These are phyloP conservation scores for Halictus ligatus DNA, from an alignment of 2,888 invertebrate species.

Conservation along the genomic window DNA sequence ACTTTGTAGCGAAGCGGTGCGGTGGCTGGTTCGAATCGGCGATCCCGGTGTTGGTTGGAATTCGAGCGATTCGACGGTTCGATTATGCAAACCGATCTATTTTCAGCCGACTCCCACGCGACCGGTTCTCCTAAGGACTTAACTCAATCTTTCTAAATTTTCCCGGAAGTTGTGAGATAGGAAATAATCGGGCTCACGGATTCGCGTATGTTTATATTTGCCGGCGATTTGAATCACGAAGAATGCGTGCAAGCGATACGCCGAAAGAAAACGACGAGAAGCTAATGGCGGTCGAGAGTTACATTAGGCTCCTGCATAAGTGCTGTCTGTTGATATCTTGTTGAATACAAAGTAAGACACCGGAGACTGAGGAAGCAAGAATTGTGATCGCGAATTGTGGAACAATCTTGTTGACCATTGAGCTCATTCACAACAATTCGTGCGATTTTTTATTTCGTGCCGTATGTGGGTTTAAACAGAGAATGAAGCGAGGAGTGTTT, in stretches of 20 bases:
- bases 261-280: neutral
- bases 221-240: slow-evolving; percentile 8
- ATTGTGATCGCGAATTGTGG: neutral
- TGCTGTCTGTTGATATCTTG: slow-evolving; percentile 3
- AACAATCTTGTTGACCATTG: neutral
- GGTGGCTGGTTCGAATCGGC: neutral
- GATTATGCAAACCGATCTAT: slow-evolving; percentile 5
- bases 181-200: neutral
- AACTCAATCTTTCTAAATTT: neutral
- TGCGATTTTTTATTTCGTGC: neutral
- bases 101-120: neutral
- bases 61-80: slow-evolving; percentile 4
- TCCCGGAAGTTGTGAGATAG: neutral
- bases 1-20: slow-evolving; percentile 38
- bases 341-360: slow-evolving; percentile 26
- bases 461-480: neutral
- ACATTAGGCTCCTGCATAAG: slow-evolving; percentile 24
- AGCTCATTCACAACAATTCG: neutral
- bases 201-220: neutral
- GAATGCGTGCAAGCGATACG: neutral
- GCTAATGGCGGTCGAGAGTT: slow-evolving; percentile 11
- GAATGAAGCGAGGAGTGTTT: too few relatives aligned
- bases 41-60: neutral
- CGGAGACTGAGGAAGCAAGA: neutral
- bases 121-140: neutral